A percentile compares a stretch with the other conserved stretches of the same genome.
phyloP scores from a whole-genome alignment of 2,113 vertebrate genomes.

The Gymnobelideus leadbeateri region DNA sequence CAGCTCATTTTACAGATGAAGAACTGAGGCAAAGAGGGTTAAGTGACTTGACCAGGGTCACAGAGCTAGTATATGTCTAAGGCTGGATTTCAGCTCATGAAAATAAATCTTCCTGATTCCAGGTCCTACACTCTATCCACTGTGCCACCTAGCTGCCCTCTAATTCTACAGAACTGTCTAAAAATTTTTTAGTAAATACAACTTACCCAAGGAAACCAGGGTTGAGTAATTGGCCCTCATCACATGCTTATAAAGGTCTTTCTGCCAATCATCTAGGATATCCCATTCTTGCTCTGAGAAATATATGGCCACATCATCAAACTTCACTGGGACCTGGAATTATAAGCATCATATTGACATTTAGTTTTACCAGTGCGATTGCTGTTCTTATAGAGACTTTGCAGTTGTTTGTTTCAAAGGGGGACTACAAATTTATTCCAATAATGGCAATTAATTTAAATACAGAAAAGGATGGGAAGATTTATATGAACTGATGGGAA shows the following conservation, averaged over 20 bases:
- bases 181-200: slow-evolving; percentile 5
- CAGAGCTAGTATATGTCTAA: background rate
- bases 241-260: slow-evolving; percentile 59
- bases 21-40: background rate
- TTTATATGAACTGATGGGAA: background rate
- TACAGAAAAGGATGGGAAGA: background rate
- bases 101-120: background rate
- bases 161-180: background rate
- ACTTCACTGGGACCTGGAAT: slow-evolving; percentile 50
- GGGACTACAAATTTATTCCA: background rate
- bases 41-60: background rate
- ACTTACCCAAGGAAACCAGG: slow-evolving; percentile 58
- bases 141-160: background rate
- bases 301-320: slow-evolving; percentile 64
- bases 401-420: slow-evolving; percentile 3
- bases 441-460: background rate
- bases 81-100: background rate
- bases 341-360: slow-evolving; percentile 13
- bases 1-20: background rate
- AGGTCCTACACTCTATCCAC: background rate
- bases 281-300: slow-evolving; percentile 57
- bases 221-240: slow-evolving; percentile 63
- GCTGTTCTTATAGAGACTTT: background rate
- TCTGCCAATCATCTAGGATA: slow-evolving; percentile 63
- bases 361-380: background rate